phyloP scores from a whole-genome alignment of 1,140 invertebrate genomes.

The Amyelois transitella region DNA sequence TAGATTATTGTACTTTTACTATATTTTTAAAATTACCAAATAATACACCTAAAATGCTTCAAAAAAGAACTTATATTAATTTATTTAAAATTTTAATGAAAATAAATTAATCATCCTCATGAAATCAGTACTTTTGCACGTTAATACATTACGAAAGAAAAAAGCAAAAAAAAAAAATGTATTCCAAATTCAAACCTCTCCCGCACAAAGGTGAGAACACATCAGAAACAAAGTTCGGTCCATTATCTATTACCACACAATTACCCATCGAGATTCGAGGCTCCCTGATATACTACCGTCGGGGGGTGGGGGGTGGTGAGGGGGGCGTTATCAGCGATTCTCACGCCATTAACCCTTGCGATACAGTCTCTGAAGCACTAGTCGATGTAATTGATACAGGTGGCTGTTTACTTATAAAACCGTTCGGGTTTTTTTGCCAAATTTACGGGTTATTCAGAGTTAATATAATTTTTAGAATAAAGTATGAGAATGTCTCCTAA shows the following conservation, averaged over 20 bases:
- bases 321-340: slow-evolving; percentile 44
- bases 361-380: slow-evolving; percentile 49
- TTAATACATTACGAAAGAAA: not conserved
- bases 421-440: not conserved
- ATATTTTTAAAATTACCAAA: too few relatives aligned
- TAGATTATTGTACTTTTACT: too few relatives aligned
- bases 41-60: too few relatives aligned
- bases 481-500: too few relatives aligned
- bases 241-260: slow-evolving; percentile 51
- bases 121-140: too few relatives aligned
- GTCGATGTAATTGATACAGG: slow-evolving; percentile 31
- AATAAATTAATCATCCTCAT: too few relatives aligned
- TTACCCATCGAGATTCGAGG: slow-evolving; percentile 45
- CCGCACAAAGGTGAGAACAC: not conserved
- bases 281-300: slow-evolving; percentile 22
- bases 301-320: slow-evolving; percentile 1
- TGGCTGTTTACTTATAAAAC: slow-evolving; percentile 3
- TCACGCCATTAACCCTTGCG: slow-evolving; percentile 51
- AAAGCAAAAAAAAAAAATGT: not conserved
- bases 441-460: too few relatives aligned
- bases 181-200: not conserved
- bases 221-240: slow-evolving; percentile 18
- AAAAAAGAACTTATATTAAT: too few relatives aligned
- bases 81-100: too few relatives aligned
- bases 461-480: too few relatives aligned